Evolutionary conservation across 2,888 invertebrate species (phyloP).

Genomic region (Coecobrya sp.): DNA sequence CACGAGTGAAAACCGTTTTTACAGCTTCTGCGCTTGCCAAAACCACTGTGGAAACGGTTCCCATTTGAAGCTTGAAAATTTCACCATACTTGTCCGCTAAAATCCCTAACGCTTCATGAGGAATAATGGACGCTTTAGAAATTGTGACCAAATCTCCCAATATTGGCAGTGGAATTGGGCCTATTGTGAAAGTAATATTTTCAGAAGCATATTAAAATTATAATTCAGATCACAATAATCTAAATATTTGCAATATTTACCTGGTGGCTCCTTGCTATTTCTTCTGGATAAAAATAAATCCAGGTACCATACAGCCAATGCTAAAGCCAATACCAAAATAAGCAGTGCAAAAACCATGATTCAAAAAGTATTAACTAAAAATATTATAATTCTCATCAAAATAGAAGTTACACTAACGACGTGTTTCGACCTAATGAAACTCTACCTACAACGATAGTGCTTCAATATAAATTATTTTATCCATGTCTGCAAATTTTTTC

Average conservation of each 20-base stretch:
- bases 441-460: no score
- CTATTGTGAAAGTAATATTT: not conserved
- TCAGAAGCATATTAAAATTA: no score
- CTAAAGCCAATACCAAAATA: not conserved
- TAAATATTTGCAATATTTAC: not conserved
- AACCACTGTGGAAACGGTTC: constrained; percentile 36
- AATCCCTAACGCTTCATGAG: constrained; percentile 14
- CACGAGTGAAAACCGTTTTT: constrained; percentile 24
- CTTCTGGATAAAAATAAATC: not conserved
- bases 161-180: constrained; percentile 32
- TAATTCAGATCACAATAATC: no score
- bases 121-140: not conserved
- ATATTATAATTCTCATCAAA: no score
- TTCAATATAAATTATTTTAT: no score
- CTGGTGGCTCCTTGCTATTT: constrained; percentile 26
- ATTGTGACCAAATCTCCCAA: constrained; percentile 21
- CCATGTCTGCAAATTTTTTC: no score
- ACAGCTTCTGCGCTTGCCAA: constrained; percentile 11
- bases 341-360: not conserved
- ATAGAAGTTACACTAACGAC: no score
- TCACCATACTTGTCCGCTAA: constrained; percentile 46
- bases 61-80: constrained; percentile 45
- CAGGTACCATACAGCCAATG: not conserved
- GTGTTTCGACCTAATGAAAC: no score
- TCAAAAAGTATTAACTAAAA: no score